phyloP scores from a whole-genome alignment of 2,797 vertebrate species.

The Monodelphis domestica region DNA sequence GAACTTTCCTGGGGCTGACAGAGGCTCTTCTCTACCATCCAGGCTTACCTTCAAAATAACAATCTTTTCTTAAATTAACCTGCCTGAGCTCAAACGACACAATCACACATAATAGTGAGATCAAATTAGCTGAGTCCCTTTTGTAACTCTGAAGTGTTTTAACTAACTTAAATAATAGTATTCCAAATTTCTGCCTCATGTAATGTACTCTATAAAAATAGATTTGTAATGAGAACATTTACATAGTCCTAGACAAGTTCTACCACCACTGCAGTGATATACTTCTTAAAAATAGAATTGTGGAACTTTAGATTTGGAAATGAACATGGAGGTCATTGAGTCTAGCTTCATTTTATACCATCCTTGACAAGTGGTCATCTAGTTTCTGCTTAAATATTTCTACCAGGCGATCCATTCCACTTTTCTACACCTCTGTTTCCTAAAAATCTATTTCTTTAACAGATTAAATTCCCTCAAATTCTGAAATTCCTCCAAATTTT shows the following conservation, averaged over 20 bases:
- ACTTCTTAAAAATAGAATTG: conserved; percentile 24
- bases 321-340: background rate
- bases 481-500: background rate
- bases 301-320: background rate
- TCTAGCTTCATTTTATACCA: background rate
- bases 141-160: conserved; percentile 61
- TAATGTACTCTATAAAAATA: conserved; percentile 52
- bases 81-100: conserved; percentile 63
- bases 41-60: conserved; percentile 65
- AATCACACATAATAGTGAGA: conserved; percentile 50
- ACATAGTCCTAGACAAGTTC: conserved; percentile 24
- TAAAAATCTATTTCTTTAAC: background rate
- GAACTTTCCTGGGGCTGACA: conserved; percentile 56
- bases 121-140: conserved; percentile 61
- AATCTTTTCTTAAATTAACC: conserved; percentile 72
- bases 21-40: conserved; percentile 40
- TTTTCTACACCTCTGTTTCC: background rate
- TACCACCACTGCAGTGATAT: conserved; percentile 49
- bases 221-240: conserved; percentile 47
- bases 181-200: conserved; percentile 48
- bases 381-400: background rate
- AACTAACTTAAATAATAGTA: conserved; percentile 64
- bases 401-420: background rate
- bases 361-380: background rate
- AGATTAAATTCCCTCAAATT: background rate